Percentiles rank a stretch among this genome's conserved stretches.
Conservation (phyloP, 1,140 invertebrate species). For the Drosophila prosaltans region DNA sequence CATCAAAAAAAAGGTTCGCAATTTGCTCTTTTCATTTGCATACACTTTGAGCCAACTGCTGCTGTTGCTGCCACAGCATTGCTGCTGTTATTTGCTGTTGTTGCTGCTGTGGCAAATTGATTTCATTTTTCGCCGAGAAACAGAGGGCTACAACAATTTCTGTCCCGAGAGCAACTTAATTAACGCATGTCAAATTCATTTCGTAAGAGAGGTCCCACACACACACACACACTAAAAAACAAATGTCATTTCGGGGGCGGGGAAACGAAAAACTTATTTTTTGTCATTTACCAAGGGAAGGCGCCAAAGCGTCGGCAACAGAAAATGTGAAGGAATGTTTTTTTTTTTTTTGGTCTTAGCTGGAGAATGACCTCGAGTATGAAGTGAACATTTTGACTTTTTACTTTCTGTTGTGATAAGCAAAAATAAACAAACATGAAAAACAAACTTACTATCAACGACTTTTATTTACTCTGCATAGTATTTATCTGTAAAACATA, state of each 20-base stretch:
- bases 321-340: constrained; percentile 38
- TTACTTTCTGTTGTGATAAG: constrained; percentile 13
- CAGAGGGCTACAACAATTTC: constrained; percentile 13
- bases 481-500: too few species aligned
- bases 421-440: constrained; percentile 1
- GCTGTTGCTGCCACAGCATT: neutral
- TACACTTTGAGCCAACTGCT: constrained; percentile 41
- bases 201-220: constrained; percentile 26
- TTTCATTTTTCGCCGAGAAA: constrained; percentile 43
- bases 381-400: constrained; percentile 29
- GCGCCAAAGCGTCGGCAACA: constrained; percentile 44
- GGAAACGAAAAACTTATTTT: constrained; percentile 32
- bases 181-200: constrained; percentile 73
- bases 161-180: constrained; percentile 58
- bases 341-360: neutral
- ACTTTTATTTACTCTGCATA: neutral
- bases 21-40: constrained; percentile 66
- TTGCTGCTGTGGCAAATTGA: constrained; percentile 37
- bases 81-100: constrained; percentile 25
- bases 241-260: constrained; percentile 43
- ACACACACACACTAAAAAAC: constrained; percentile 28
- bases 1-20: constrained; percentile 22
- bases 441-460: neutral
- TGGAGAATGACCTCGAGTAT: neutral
- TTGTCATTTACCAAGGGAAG: constrained; percentile 23